These are phyloP conservation scores for Cryptus viduatorius DNA, from an alignment of 2,888 invertebrate species.

Conservation along the genomic window DNA sequence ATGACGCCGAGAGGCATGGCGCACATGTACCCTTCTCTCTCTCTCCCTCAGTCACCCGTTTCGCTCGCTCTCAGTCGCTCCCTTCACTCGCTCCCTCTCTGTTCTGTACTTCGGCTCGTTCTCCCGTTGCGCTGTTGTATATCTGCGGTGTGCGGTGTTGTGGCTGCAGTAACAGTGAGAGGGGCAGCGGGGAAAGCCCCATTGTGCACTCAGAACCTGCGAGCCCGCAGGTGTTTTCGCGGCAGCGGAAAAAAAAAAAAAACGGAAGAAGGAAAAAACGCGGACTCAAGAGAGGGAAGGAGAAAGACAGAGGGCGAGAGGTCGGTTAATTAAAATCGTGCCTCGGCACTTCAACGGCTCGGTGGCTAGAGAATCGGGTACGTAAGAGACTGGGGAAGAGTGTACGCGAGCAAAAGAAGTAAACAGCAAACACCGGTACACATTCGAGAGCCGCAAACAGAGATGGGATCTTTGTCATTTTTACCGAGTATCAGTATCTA, in stretches of 20 bases:
- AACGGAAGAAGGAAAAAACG: not conserved
- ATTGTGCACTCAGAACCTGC: slow-evolving; percentile 62
- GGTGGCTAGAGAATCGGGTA: slow-evolving; percentile 37
- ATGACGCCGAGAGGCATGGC: slow-evolving; percentile 43
- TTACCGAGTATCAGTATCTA: not conserved
- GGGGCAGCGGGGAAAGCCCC: slow-evolving; percentile 41
- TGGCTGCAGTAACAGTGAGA: slow-evolving; percentile 46
- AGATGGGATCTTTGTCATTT: slow-evolving; percentile 2
- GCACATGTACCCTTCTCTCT: slow-evolving; percentile 43
- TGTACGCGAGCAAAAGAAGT: slow-evolving; percentile 13
- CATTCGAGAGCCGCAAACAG: not conserved
- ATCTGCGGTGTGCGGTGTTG: slow-evolving; percentile 49
- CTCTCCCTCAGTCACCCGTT: not conserved
- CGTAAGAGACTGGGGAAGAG: slow-evolving; percentile 24
- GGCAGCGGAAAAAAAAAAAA: slow-evolving; percentile 42
- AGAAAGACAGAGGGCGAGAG: slow-evolving; percentile 68
- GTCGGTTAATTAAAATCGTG: slow-evolving; percentile 78
- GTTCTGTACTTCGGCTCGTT: slow-evolving; percentile 29
- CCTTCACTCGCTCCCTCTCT: not conserved
- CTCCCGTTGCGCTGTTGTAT: slow-evolving; percentile 16
- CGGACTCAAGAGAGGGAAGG: slow-evolving; percentile 57
- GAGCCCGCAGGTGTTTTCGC: slow-evolving; percentile 67
- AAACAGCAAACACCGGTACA: slow-evolving; percentile 9
- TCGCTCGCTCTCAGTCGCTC: not conserved
- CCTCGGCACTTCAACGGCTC: slow-evolving; percentile 67